Conservation (phyloP, 2,113 vertebrate genomes). For the Clarias macrocephalus region DNA sequence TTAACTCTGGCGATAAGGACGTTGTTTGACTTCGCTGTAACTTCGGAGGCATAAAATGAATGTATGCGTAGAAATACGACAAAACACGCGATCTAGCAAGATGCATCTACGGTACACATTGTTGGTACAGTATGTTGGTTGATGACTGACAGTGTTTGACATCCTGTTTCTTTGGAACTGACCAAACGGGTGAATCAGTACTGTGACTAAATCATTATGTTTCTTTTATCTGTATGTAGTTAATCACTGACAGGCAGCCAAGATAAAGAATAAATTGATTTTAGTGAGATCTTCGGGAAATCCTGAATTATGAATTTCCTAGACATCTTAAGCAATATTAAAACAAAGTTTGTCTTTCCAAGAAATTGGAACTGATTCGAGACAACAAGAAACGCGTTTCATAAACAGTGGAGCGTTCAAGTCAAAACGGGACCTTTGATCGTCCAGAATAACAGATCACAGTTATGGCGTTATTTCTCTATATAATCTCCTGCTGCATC, state of each 20-base stretch:
- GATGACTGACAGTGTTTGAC: not conserved
- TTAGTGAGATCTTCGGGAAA: not conserved
- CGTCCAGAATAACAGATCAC: too few species aligned
- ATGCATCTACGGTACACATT: not conserved
- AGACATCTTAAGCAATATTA: not conserved
- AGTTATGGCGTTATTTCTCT: too few species aligned
- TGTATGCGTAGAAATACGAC: too few species aligned
- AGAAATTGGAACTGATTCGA: not conserved
- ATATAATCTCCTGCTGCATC: too few species aligned
- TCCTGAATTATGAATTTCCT: not conserved
- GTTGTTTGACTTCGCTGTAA: not conserved
- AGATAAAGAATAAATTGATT: not conserved
- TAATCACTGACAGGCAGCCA: not conserved
- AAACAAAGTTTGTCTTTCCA: constrained; percentile 9
- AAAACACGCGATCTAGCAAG: not conserved
- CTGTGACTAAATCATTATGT: not conserved
- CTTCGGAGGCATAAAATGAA: not conserved
- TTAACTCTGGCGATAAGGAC: not conserved
- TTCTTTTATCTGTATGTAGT: not conserved
- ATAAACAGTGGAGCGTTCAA: not conserved
- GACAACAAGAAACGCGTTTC: not conserved
- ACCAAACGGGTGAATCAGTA: not conserved
- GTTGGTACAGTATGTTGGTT: not conserved
- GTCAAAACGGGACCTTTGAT: too few species aligned
- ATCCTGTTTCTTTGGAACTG: not conserved